Evolutionary conservation across 2,888 invertebrate genomes (phyloP).

Genomic region (Merodon equestris): DNA sequence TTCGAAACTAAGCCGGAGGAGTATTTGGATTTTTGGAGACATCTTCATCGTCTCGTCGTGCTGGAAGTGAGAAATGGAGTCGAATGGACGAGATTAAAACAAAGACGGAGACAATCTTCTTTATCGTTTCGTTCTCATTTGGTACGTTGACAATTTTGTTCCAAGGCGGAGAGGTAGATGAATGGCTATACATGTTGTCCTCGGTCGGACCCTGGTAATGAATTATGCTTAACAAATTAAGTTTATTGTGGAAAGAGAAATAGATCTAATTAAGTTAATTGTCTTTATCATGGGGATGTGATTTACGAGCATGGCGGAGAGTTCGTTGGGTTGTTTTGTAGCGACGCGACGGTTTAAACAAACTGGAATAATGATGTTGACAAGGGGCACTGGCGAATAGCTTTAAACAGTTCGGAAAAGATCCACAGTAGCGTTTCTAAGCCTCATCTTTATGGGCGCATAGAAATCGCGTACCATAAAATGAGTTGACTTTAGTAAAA

Average conservation of each 20-base stretch:
- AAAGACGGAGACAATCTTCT: conserved; percentile 23
- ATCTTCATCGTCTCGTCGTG: conserved; percentile 65
- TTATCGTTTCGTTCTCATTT: conserved; percentile 1
- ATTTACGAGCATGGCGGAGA: conserved; percentile 43
- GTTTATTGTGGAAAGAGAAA: conserved; percentile 11
- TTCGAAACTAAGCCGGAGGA: conserved; percentile 35
- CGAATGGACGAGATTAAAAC: conserved; percentile 49
- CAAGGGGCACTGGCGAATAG: too few species aligned
- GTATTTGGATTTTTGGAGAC: conserved; percentile 52
- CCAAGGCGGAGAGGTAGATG: conserved; percentile 49
- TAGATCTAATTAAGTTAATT: conserved; percentile 63
- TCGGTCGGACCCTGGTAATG: conserved; percentile 50
- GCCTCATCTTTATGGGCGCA: too few species aligned
- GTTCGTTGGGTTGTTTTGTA: conserved; percentile 5
- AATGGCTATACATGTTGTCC: conserved; percentile 59
- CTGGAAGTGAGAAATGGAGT: conserved; percentile 44
- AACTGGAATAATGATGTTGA: not conserved
- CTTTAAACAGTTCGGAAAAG: too few species aligned
- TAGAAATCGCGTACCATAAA: too few species aligned
- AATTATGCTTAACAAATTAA: conserved; percentile 63
- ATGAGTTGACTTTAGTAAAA: too few species aligned
- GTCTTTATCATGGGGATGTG: conserved; percentile 43
- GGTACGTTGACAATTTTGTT: conserved; percentile 7
- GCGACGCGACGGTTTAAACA: not conserved
- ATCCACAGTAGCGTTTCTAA: too few species aligned